These are phyloP conservation scores for Ctenomys sociabilis DNA, from an alignment of 2,113 vertebrate species.

Conservation along the genomic window DNA sequence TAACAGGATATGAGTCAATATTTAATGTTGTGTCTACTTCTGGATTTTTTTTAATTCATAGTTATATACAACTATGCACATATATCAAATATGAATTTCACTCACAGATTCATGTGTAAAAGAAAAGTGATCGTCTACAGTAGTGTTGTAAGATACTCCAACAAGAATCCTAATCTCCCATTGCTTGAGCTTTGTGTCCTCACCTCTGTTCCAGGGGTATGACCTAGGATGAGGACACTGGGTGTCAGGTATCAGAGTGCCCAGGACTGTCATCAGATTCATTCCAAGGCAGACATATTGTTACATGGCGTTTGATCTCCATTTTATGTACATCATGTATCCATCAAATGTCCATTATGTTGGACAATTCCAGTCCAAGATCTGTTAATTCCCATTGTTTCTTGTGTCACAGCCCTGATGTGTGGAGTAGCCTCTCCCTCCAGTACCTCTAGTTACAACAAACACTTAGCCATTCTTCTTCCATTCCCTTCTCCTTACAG, in stretches of 20 bases:
- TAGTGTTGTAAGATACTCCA: background rate
- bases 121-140: constrained; percentile 10
- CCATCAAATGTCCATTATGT: no score
- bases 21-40: background rate
- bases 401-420: background rate
- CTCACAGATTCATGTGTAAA: background rate
- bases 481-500: background rate
- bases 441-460: background rate
- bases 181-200: background rate
- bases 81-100: background rate
- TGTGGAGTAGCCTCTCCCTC: background rate
- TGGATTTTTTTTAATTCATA: background rate
- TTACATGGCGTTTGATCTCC: background rate
- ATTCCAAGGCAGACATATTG: background rate
- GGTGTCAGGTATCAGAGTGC: background rate
- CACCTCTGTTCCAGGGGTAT: background rate
- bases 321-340: background rate
- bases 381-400: background rate
- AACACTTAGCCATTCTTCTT: background rate
- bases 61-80: background rate
- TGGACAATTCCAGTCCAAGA: background rate
- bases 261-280: background rate
- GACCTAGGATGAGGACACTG: background rate
- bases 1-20: background rate
- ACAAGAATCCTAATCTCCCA: background rate